Conservation (phyloP, 2,888 invertebrate species). For the Antheraea yamamai region DNA sequence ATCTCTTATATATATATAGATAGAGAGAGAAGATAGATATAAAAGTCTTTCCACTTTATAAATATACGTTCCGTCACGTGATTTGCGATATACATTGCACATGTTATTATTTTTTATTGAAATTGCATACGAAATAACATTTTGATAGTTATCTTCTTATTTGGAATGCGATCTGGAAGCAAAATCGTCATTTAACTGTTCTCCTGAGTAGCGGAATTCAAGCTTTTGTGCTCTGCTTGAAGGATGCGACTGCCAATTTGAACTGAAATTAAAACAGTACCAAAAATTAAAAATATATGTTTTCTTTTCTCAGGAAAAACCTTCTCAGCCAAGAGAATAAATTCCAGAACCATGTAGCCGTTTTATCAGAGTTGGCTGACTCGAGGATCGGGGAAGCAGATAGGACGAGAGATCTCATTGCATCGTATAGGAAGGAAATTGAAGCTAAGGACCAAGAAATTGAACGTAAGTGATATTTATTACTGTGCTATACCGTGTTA, state of each 20-base stretch:
- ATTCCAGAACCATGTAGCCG: conserved; percentile 83
- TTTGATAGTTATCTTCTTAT: too few species aligned
- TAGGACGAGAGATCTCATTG: conserved; percentile 79
- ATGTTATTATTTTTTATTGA: too few species aligned
- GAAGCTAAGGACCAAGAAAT: conserved; percentile 84
- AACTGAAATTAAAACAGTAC: not conserved
- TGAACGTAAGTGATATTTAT: conserved; percentile 79
- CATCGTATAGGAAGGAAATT: conserved; percentile 82
- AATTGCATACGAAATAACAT: too few species aligned
- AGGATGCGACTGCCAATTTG: not conserved
- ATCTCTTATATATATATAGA: too few species aligned
- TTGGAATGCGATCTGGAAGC: not conserved
- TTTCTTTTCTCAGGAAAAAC: conserved; percentile 80
- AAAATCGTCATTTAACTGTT: not conserved
- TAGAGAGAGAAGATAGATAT: too few species aligned
- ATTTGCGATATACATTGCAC: too few species aligned
- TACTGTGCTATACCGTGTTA: not conserved
- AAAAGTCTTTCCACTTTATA: too few species aligned
- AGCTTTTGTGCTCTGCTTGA: not conserved
- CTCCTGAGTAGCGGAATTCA: not conserved
- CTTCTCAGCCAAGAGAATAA: conserved; percentile 83
- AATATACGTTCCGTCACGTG: too few species aligned
- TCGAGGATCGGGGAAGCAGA: conserved; percentile 81
- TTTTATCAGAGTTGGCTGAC: conserved; percentile 81
- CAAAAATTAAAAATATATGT: not conserved